A percentile compares a stretch with the other conserved stretches of the same genome.
These are phyloP conservation scores for Lonchura striata DNA, from an alignment of 2,113 vertebrate genomes.

Conservation along the genomic window DNA sequence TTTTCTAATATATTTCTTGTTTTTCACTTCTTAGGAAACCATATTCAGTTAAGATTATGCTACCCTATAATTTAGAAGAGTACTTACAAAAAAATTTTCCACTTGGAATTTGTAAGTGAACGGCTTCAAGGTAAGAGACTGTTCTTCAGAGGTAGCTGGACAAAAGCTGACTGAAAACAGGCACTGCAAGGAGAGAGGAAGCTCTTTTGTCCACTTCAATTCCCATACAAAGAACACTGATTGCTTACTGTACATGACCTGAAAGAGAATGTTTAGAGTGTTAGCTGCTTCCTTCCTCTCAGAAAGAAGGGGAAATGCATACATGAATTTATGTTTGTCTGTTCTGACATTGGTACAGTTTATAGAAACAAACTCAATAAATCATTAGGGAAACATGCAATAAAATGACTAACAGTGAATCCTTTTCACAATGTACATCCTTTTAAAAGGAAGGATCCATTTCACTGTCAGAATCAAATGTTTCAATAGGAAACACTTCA, in stretches of 20 bases:
- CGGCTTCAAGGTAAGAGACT: constrained; percentile 78
- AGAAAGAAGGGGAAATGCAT: background rate
- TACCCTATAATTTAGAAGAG: background rate
- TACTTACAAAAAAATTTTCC: constrained; percentile 89
- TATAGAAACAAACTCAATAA: background rate
- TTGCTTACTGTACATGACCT: constrained; percentile 88
- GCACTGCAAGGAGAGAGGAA: constrained; percentile 82
- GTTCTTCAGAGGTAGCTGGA: constrained; percentile 74
- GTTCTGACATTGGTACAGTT: background rate
- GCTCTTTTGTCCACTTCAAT: constrained; percentile 83
- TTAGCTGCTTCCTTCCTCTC: constrained; percentile 11
- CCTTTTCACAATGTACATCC: background rate
- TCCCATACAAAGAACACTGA: constrained; percentile 93
- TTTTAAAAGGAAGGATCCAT: background rate
- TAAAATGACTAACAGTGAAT: background rate
- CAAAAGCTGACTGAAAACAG: constrained; percentile 86
- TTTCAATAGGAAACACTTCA: background rate
- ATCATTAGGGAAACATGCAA: background rate
- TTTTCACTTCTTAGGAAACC: background rate
- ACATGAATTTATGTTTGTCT: background rate
- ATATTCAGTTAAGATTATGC: background rate
- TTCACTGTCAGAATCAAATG: background rate
- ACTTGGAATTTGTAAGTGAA: constrained; percentile 89
- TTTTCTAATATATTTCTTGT: background rate
- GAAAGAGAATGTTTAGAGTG: constrained; percentile 14